Percentiles rank a stretch among this genome's conserved stretches.
phyloP scores from a whole-genome alignment of 2,113 vertebrate species.

The Labeo rohita region DNA sequence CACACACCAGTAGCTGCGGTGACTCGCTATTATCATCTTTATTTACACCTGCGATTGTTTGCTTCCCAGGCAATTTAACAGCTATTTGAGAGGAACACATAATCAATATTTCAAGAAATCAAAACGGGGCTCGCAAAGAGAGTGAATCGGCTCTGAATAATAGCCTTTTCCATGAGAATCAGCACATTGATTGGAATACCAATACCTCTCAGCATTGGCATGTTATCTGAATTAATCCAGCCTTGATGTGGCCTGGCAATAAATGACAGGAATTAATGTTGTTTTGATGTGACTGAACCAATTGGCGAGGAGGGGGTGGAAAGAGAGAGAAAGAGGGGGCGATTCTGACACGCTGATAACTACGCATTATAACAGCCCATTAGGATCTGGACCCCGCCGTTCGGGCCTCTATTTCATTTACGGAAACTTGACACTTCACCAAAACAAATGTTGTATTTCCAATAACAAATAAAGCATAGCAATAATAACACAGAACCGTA shows the following conservation, averaged over 20 bases:
- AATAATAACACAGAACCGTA: constrained; percentile 36
- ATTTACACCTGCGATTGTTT: constrained; percentile 63
- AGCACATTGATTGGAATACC: constrained; percentile 75
- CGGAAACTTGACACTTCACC: constrained; percentile 47
- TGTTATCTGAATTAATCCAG: constrained; percentile 51
- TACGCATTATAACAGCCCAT: constrained; percentile 71
- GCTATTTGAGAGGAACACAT: constrained; percentile 65
- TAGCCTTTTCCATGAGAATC: constrained; percentile 64
- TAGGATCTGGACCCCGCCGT: constrained; percentile 38
- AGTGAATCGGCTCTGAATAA: constrained; percentile 66
- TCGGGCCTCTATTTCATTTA: constrained; percentile 53
- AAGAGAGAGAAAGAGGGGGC: constrained; percentile 61
- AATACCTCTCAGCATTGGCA: constrained; percentile 62
- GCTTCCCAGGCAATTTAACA: constrained; percentile 64
- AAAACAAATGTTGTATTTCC: constrained; percentile 50
- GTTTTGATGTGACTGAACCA: constrained; percentile 71
- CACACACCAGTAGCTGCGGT: background rate
- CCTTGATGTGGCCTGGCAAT: constrained; percentile 59
- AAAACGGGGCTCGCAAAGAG: constrained; percentile 58
- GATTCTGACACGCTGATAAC: constrained; percentile 79
- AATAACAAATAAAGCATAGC: constrained; percentile 48
- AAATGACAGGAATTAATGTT: constrained; percentile 68
- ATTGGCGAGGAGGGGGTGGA: constrained; percentile 59
- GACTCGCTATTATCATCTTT: constrained; percentile 55
- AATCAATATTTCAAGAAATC: constrained; percentile 69